Base-by-base conservation (phyloP, 2,113 vertebrate genomes). In the Chlamydotis undulata region DNA sequence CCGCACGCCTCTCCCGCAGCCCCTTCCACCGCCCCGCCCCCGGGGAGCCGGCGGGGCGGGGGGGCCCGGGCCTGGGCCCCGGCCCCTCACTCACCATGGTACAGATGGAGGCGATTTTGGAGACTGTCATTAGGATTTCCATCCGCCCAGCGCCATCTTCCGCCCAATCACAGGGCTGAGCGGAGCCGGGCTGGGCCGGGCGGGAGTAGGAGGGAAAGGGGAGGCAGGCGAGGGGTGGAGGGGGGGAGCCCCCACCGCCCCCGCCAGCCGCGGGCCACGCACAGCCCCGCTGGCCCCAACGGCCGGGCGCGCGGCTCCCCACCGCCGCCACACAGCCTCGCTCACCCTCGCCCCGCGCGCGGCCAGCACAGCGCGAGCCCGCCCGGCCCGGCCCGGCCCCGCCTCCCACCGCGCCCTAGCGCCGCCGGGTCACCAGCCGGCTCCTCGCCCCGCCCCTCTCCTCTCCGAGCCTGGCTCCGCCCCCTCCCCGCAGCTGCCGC, bases 111-210 rank as follows among this genome's bases (percentile, higher is more conserved):
- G 99, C 99, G 98, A 99, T 98, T 98, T 99, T 99, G 98, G 99
- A 99, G 98, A 99, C 99, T 98, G 99, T 99, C 99, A 99, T 99
- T 98, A 99, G 99, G 98, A 99, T 99, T 99, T 99, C 99, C 99
- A 99, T 99, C 98, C 99, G 98, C 98, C 98, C 98, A 98, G 98
- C 99, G 99, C 99, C 99, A 99, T 99, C 98, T 99, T 99, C 98
- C 98, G 98, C 98, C 98, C 98, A 98, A 98, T 98, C 97, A 97
- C 98, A 95, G 98, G 96, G 97, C 98, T 96, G 69, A 73, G 93
- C 81, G 68, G 61, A 82, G 91, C 91, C 70, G 79, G 68, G 94
- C 83, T 37, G 37, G 37, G 37, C 37, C 88, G 84, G 71, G 79
- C 57, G 57, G 85, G 55, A 89, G 84, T 39, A 75, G 59, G 70